Evolutionary conservation across 2,888 invertebrate species (phyloP).

Genomic region (Lasioglossum villosulum): DNA sequence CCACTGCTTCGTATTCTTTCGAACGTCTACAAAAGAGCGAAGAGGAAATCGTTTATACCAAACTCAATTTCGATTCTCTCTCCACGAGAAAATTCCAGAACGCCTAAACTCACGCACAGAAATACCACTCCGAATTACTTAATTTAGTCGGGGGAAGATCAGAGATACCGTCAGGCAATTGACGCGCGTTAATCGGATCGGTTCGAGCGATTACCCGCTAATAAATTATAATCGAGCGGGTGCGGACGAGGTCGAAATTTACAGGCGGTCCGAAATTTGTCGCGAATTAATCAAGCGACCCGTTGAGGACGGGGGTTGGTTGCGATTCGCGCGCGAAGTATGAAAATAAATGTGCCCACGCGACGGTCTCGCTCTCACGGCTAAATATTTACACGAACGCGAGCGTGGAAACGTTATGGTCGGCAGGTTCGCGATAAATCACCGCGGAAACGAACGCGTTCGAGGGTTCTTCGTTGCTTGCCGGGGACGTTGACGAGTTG

Average conservation of each 20-base stretch:
- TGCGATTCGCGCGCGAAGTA: background rate
- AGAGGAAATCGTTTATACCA: background rate
- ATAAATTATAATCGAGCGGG: constrained; percentile 10
- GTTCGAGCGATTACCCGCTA: background rate
- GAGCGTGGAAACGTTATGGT: background rate
- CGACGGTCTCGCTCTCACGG: background rate
- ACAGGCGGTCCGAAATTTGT: background rate
- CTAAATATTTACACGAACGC: constrained; percentile 5
- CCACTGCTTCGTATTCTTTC: too few species aligned
- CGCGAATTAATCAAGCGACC: constrained; percentile 8
- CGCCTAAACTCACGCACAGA: background rate
- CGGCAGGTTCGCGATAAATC: constrained; percentile 10
- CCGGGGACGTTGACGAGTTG: background rate
- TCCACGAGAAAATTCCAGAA: background rate
- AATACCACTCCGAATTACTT: background rate
- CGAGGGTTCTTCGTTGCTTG: constrained; percentile 17
- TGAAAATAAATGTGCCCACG: constrained; percentile 11
- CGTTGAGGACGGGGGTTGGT: background rate
- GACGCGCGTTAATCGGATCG: background rate
- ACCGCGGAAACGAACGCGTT: constrained; percentile 19
- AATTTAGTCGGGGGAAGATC: background rate
- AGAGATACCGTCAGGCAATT: background rate
- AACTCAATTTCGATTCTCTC: background rate
- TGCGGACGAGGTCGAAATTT: background rate
- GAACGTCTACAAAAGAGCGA: background rate